These are phyloP conservation scores for Anorthoa munda DNA, from an alignment of 2,888 invertebrate genomes.

Conservation along the genomic window DNA sequence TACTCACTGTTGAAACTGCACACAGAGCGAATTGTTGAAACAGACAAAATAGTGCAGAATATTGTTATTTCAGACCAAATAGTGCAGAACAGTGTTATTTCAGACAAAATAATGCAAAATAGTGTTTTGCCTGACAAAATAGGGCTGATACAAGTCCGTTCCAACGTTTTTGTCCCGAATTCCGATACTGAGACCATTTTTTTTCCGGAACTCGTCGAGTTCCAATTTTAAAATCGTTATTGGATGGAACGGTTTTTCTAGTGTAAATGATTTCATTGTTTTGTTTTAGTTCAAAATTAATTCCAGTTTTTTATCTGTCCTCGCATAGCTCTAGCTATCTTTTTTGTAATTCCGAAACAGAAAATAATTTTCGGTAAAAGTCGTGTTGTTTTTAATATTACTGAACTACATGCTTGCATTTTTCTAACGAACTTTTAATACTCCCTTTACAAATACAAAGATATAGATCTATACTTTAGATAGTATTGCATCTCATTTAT, in stretches of 20 bases:
- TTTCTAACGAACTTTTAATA: not conserved
- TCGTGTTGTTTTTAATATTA: not conserved
- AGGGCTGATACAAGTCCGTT: constrained; percentile 18
- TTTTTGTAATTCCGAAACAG: not conserved
- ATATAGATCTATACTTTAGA: not conserved
- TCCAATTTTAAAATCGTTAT: constrained; percentile 33
- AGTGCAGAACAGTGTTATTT: not conserved
- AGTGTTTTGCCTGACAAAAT: constrained; percentile 23
- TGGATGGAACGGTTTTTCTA: constrained; percentile 11
- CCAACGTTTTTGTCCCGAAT: constrained; percentile 23
- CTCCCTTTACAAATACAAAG: not conserved
- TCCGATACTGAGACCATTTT: constrained; percentile 26
- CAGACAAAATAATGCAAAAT: constrained; percentile 7
- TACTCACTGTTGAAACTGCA: constrained; percentile 40
- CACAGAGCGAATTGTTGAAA: constrained; percentile 1
- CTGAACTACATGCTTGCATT: not conserved
- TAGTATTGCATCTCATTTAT: too few relatives aligned
- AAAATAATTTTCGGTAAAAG: not conserved
- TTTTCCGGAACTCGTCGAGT: constrained; percentile 18
- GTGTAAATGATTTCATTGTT: not conserved
- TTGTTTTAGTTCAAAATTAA: not conserved
- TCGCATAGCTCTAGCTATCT: not conserved
- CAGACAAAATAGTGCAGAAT: constrained; percentile 3
- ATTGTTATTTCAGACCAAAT: not conserved
- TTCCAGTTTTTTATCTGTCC: not conserved